These are phyloP conservation scores for Sanderia malayensis DNA, from an alignment of 30 jellyfish, hydroid and myxozoan genomes.

Conservation along the genomic window DNA sequence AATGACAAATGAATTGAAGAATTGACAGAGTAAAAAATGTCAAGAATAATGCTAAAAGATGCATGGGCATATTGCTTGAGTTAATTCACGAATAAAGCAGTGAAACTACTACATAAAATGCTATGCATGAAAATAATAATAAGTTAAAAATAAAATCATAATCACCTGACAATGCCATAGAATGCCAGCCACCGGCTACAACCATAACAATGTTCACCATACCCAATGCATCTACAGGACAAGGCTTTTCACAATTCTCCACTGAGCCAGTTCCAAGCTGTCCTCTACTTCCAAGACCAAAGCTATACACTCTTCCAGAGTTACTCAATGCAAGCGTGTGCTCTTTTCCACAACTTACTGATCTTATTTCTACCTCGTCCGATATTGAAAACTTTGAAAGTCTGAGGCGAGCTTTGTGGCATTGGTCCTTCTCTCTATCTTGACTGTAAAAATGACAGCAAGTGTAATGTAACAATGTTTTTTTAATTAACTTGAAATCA, in stretches of 20 bases:
- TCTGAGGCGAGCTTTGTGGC: no score
- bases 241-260: constrained; percentile 31
- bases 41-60: no score
- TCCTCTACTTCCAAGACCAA: constrained; percentile 89
- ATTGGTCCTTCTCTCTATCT: not conserved
- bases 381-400: constrained; percentile 15
- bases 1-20: no score
- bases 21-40: no score
- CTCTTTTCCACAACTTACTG: constrained; percentile 85
- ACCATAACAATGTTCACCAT: constrained; percentile 51
- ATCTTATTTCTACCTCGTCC: constrained; percentile 1
- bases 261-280: constrained; percentile 84
- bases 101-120: no score
- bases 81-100: no score
- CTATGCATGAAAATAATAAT: no score
- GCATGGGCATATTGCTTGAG: no score
- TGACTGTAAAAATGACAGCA: not conserved
- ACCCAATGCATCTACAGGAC: constrained; percentile 55
- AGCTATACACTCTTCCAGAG: constrained; percentile 56
- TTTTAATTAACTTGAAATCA: no score
- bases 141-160: not conserved
- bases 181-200: constrained; percentile 99
- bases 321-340: constrained; percentile 65
- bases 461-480: no score
- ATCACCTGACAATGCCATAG: constrained; percentile 83